phyloP scores from a whole-genome alignment of 2,113 vertebrate genomes.

The Acinonyx jubatus region DNA sequence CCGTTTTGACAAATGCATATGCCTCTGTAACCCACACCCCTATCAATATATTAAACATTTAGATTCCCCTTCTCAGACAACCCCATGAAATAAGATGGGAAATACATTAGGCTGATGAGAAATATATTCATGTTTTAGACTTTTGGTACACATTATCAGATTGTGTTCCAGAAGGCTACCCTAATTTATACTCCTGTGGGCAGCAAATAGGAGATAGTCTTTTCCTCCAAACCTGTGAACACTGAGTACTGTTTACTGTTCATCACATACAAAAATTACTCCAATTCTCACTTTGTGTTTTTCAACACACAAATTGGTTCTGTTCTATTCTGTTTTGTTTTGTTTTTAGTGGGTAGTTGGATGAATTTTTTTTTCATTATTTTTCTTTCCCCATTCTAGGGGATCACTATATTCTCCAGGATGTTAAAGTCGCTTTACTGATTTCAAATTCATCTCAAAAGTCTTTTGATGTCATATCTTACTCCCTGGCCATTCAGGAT shows the following conservation, averaged over 20 bases:
- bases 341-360: not conserved
- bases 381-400: not conserved
- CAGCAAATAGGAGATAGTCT: not conserved
- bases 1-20: not conserved
- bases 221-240: not conserved
- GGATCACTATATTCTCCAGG: not conserved
- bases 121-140: not conserved
- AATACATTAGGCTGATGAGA: not conserved
- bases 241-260: not conserved
- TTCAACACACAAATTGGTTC: not conserved
- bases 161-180: not conserved
- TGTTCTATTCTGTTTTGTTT: not conserved
- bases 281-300: not conserved
- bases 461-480: not conserved
- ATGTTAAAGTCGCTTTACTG: not conserved
- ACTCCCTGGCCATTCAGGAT: not conserved
- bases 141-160: not conserved
- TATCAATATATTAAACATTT: not conserved
- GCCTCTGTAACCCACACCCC: not conserved
- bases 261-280: not conserved
- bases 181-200: not conserved
- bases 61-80: not conserved
- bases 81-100: not conserved
- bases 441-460: not conserved
- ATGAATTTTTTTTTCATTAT: not conserved